phyloP scores from a whole-genome alignment of 1,140 invertebrate species.

The Drosophila cardini region DNA sequence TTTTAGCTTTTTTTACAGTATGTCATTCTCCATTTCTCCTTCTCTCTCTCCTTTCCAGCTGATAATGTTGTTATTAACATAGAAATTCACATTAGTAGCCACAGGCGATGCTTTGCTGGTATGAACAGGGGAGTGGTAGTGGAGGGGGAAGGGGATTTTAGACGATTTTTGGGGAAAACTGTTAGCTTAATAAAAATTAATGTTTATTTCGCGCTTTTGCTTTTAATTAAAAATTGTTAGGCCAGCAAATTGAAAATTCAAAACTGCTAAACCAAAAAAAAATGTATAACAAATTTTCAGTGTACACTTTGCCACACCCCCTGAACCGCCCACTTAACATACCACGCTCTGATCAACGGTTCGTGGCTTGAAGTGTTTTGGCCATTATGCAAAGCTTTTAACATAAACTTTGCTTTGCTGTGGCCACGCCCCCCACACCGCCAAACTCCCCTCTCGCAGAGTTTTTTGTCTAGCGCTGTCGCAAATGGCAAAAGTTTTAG shows the following conservation, averaged over 20 bases:
- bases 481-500: constrained; percentile 72
- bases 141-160: neutral
- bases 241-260: constrained; percentile 75
- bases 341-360: neutral
- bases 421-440: neutral
- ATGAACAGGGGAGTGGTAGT: neutral
- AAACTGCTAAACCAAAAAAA: constrained; percentile 63
- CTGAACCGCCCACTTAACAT: no score
- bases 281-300: constrained; percentile 58
- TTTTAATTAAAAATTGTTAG: constrained; percentile 79
- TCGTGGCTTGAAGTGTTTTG: constrained; percentile 66
- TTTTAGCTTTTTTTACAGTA: no score
- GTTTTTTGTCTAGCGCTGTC: constrained; percentile 56
- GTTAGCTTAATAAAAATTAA: constrained; percentile 72
- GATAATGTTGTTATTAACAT: constrained; percentile 82
- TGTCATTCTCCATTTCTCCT: no score
- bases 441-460: neutral
- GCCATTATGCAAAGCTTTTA: constrained; percentile 70
- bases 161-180: neutral
- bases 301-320: constrained; percentile 20
- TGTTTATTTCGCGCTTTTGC: constrained; percentile 75
- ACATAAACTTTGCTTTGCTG: constrained; percentile 64
- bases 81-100: constrained; percentile 71
- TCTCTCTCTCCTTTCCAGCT: constrained; percentile 16
- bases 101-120: constrained; percentile 12